phyloP scores from a whole-genome alignment of 2,888 invertebrate genomes.

The Drosophila barbarae region DNA sequence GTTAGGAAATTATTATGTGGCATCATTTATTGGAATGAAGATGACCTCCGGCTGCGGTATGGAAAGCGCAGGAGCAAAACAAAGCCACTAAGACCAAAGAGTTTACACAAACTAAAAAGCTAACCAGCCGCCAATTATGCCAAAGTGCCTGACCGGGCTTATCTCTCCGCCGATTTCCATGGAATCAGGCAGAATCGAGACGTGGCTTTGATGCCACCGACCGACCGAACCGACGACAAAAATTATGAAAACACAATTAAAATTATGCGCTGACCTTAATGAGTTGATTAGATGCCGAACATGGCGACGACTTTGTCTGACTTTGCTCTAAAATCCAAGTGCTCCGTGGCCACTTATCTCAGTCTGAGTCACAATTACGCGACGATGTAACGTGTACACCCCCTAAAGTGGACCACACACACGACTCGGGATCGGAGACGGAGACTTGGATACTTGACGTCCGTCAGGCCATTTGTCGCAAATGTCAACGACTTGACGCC shows the following conservation, averaged over 20 bases:
- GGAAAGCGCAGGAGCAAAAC: slow-evolving; percentile 30
- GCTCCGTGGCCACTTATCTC: slow-evolving; percentile 7
- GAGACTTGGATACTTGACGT: slow-evolving; percentile 59
- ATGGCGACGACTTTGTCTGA: slow-evolving; percentile 17
- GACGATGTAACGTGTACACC: slow-evolving; percentile 53
- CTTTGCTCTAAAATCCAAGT: slow-evolving; percentile 1
- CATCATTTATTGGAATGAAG: slow-evolving; percentile 9
- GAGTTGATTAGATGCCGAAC: slow-evolving; percentile 53
- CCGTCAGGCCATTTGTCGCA: slow-evolving; percentile 70
- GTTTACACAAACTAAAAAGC: slow-evolving; percentile 42
- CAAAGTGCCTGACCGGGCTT: slow-evolving; percentile 43
- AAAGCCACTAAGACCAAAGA: slow-evolving; percentile 28
- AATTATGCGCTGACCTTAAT: slow-evolving; percentile 66
- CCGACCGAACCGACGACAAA: slow-evolving; percentile 17
- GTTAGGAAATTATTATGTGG: slow-evolving; percentile 31
- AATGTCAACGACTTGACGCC: slow-evolving; percentile 74
- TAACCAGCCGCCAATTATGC: slow-evolving; percentile 68
- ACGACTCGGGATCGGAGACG: slow-evolving; percentile 2
- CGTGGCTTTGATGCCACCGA: slow-evolving; percentile 58
- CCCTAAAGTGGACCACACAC: slow-evolving; percentile 67
- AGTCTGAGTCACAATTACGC: slow-evolving; percentile 62
- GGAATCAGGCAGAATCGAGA: slow-evolving; percentile 47
- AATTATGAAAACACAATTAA: slow-evolving; percentile 60
- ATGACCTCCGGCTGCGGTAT: slow-evolving; percentile 15
- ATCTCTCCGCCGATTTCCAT: slow-evolving; percentile 55